Percentiles rank a stretch among this genome's conserved stretches.
Conservation (phyloP, 1,140 invertebrate genomes). For the Ganaspis sp. region DNA sequence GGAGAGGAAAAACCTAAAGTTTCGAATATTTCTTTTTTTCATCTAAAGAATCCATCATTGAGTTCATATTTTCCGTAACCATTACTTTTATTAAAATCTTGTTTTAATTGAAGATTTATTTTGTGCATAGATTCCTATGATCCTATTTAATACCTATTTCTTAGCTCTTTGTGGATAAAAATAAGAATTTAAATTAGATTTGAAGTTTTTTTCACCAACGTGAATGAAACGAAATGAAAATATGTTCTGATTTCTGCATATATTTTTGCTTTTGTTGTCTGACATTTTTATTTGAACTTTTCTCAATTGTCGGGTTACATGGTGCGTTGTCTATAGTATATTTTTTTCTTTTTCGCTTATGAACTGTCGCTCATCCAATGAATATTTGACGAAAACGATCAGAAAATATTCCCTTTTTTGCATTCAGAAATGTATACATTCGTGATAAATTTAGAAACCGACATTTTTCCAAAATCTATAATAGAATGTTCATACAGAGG, state of each 20-base stretch:
- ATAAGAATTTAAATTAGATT: too few relatives aligned
- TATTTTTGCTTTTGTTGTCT: not conserved
- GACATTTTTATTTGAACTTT: conserved; percentile 7
- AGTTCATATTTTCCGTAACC: too few relatives aligned
- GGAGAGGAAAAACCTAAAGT: not conserved
- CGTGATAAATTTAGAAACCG: not conserved
- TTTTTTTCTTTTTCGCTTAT: conserved; percentile 32
- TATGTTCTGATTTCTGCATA: not conserved
- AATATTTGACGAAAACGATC: not conserved
- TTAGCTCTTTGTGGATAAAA: too few relatives aligned
- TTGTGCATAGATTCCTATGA: too few relatives aligned
- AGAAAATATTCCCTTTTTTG: not conserved
- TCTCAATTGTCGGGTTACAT: not conserved
- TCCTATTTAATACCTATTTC: too few relatives aligned
- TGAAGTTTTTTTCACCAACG: not conserved
- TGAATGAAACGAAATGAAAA: not conserved
- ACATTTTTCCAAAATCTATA: not conserved
- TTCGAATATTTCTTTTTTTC: not conserved
- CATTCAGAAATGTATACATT: not conserved
- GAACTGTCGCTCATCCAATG: not conserved
- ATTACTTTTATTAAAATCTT: too few relatives aligned
- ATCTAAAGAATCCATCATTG: not conserved
- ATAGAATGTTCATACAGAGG: not conserved
- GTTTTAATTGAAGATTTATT: not conserved
- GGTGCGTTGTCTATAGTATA: conserved; percentile 35